Evolutionary conservation across 2,797 vertebrate genomes (phyloP).

Genomic region (Acridotheres tristis): DNA sequence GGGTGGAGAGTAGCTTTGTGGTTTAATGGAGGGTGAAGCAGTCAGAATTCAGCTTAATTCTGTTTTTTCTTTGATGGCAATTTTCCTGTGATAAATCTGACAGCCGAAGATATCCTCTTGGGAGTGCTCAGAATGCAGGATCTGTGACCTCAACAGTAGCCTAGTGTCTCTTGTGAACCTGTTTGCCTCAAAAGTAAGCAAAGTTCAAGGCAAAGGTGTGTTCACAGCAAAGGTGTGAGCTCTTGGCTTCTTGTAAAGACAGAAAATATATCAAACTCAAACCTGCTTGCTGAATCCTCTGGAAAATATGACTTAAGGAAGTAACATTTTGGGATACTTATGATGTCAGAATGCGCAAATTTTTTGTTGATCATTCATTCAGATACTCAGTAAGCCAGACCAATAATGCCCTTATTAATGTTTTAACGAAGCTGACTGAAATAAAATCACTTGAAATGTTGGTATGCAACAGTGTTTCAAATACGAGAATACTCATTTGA

Average conservation of each 20-base stretch:
- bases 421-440: background rate
- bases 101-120: no score
- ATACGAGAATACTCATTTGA: background rate
- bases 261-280: background rate
- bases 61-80: background rate
- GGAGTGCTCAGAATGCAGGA: background rate
- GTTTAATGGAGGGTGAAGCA: background rate
- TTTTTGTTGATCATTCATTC: background rate
- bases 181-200: no score
- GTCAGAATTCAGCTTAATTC: background rate
- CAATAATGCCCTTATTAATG: background rate
- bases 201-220: background rate
- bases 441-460: background rate
- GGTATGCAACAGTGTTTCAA: fast-evolving
- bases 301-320: background rate
- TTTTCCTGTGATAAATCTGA: background rate
- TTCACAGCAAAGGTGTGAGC: background rate
- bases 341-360: background rate
- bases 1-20: background rate
- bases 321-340: background rate
- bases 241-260: background rate
- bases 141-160: background rate
- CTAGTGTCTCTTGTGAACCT: background rate
- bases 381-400: background rate
- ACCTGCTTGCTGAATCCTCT: background rate